Evolutionary conservation across 2,797 vertebrate genomes (phyloP), one percentile per base, ranked within the genome.

Genomic region (Brotula barbata): DNA sequence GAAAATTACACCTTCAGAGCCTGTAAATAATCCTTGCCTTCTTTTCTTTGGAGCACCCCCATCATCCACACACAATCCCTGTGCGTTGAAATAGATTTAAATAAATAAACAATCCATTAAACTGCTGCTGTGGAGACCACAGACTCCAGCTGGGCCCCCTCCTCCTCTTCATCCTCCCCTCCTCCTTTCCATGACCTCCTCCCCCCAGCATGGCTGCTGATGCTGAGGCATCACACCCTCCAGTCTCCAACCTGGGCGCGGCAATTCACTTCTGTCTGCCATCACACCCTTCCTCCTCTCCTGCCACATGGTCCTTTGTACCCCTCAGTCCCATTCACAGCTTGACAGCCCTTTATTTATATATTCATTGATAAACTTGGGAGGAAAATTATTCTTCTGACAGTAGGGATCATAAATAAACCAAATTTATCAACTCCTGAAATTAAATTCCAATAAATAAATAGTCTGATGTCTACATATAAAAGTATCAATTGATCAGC

Each of bases 301-400:
- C 50, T 20, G 43, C 77, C 82, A 87, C 85, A 82, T 88, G 83
- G 67, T 71, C 76, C 82, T 85, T 87, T 89, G 87, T 90, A 83
- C 66, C 39, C 21, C 37, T 39, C 6, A 55, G n/a, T 50, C 22
- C 39, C 59, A 58, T 57, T 62, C 48, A 54, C 58, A 62, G 28
- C 59, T 73, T 14, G 19, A n/a, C 7, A 9, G 7, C 36, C 21
- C n/a, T n/a, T n/a, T n/a, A n/a, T 2, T 34, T 39, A 9, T 2
- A 56, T 54, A 53, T 37, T 16, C 0, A 20, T 25, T 34, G 0
- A 43, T 7, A 1, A 4, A 3, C 25, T 28, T 28, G 4, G 13
- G 11, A 14, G 12, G 23, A 45, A 37, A 37, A 37, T 37, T 12
- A 37, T 37, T 14, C 4, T 37, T 4, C 5, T 8, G 11, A 1